phyloP scores from a whole-genome alignment of 2,797 vertebrate genomes.

The Hydrolagus colliei region DNA sequence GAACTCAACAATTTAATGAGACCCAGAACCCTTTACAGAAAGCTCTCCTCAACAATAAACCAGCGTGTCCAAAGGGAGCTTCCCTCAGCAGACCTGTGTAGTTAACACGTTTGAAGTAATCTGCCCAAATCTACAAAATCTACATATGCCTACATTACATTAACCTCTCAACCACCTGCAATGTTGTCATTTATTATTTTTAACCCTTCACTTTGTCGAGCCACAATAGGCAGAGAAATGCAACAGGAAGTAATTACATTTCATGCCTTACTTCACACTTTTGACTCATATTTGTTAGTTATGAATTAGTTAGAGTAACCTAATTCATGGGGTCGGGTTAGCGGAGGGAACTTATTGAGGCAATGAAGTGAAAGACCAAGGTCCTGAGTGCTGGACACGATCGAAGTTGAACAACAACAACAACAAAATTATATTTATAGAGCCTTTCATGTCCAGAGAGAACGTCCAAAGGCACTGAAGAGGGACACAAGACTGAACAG shows the following conservation, averaged over 20 bases:
- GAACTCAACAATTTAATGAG: too few relatives aligned
- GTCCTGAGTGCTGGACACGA: too few relatives aligned
- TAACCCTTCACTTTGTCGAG: background rate
- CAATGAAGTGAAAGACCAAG: too few relatives aligned
- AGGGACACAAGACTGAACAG: too few relatives aligned
- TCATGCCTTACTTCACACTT: background rate
- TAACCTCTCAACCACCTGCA: background rate
- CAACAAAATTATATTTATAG: too few relatives aligned
- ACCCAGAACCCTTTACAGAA: too few relatives aligned
- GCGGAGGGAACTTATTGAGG: too few relatives aligned
- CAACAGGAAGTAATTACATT: background rate
- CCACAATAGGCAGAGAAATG: background rate
- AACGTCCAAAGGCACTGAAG: too few relatives aligned
- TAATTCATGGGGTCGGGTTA: background rate
- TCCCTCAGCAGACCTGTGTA: background rate
- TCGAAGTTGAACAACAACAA: too few relatives aligned
- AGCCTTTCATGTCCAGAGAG: too few relatives aligned
- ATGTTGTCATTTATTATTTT: background rate
- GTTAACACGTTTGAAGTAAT: background rate
- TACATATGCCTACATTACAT: background rate
- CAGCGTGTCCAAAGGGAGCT: background rate
- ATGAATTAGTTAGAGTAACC: too few relatives aligned
- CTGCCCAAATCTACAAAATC: background rate
- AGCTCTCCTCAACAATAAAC: background rate
- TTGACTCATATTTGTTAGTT: too few relatives aligned